A percentile compares a stretch with the other conserved stretches of the same genome.
Evolutionary conservation across 35 echinoderm and acorn worm species (phyloP).

Genomic region (Heliocidaris tuberculata): DNA sequence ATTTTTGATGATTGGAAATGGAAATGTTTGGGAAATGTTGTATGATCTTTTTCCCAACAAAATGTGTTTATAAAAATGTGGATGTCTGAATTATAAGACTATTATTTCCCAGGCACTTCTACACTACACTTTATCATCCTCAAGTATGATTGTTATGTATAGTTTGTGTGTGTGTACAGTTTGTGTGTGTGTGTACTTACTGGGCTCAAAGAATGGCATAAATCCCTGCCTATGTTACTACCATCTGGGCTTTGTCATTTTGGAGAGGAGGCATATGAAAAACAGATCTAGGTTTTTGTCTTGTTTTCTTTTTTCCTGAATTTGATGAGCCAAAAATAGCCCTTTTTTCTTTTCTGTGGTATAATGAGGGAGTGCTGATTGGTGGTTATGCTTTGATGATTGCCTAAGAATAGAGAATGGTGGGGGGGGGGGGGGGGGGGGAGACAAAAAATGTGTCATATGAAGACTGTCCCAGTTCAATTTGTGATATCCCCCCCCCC

Average conservation of each 20-base stretch:
- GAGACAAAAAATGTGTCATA: neutral
- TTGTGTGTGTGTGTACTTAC: neutral
- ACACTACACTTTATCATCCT: neutral
- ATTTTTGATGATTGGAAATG: neutral
- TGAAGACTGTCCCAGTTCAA: neutral
- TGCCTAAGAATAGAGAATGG: neutral
- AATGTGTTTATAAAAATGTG: neutral
- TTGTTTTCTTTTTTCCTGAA: neutral
- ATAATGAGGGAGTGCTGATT: neutral
- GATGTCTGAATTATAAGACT: neutral
- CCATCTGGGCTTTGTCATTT: constrained; percentile 1
- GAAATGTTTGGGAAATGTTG: neutral
- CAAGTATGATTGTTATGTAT: neutral
- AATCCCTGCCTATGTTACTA: neutral
- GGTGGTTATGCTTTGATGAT: neutral
- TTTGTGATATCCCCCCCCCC: neutral
- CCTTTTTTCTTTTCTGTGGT: neutral
- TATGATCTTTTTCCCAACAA: neutral
- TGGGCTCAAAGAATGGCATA: neutral
- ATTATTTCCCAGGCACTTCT: constrained; percentile 21
- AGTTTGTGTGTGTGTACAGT: neutral
- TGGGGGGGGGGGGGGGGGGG: neutral
- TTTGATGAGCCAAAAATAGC: constrained; percentile 4
- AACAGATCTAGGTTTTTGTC: neutral
- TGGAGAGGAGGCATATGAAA: neutral